A percentile compares a stretch with the other conserved stretches of the same genome.
Evolutionary conservation across 1,140 invertebrate species (phyloP).

Genomic region (Saccostrea cuccullata): DNA sequence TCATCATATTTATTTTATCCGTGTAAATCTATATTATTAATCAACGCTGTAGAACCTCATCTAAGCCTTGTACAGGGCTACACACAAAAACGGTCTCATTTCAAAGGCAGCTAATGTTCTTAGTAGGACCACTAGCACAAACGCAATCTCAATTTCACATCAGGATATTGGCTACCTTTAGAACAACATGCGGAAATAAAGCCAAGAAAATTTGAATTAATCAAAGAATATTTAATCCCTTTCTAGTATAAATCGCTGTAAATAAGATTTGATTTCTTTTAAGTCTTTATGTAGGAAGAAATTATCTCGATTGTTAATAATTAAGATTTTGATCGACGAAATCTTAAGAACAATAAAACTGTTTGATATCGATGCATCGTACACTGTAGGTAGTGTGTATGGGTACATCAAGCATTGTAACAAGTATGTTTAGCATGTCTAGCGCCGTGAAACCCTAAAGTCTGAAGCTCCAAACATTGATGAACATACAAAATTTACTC

Average conservation of each 20-base stretch:
- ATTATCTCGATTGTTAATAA: too few relatives aligned
- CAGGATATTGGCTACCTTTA: neutral
- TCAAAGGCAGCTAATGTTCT: conserved; percentile 9
- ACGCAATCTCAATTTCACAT: neutral
- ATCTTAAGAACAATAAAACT: too few relatives aligned
- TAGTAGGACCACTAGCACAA: neutral
- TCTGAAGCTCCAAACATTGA: too few relatives aligned
- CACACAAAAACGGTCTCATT: neutral
- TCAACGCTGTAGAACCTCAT: neutral
- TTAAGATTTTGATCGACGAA: too few relatives aligned
- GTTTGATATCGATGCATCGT: too few relatives aligned
- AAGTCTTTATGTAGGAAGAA: too few relatives aligned
- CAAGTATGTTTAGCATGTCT: too few relatives aligned
- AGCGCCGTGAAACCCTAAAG: too few relatives aligned
- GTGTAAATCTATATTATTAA: conserved; percentile 30
- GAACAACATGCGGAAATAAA: neutral
- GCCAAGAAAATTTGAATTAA: neutral
- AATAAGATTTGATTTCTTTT: too few relatives aligned
- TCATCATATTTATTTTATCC: neutral
- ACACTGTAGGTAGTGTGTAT: too few relatives aligned
- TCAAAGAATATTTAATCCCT: neutral
- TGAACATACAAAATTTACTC: too few relatives aligned
- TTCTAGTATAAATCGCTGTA: neutral
- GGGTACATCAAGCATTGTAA: too few relatives aligned
- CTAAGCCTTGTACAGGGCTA: neutral